Conservation (phyloP, 2,888 invertebrate species). For the Hoplodrina ambigua region DNA sequence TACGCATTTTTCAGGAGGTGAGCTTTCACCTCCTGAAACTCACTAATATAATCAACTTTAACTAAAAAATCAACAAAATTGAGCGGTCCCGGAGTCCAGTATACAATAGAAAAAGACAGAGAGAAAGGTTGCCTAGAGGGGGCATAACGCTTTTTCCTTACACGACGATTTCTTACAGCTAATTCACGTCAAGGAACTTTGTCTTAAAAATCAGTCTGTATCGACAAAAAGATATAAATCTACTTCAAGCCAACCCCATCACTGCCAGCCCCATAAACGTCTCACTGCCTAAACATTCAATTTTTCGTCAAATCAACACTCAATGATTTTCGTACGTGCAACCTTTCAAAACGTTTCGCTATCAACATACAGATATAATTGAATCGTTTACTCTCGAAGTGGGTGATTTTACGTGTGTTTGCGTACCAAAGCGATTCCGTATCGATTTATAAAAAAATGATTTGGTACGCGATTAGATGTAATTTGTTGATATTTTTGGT, state of each 20-base stretch:
- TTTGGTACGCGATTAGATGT: conserved; percentile 51
- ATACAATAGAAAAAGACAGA: too few relatives aligned
- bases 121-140: too few relatives aligned
- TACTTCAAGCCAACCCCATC: conserved; percentile 4
- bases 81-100: too few relatives aligned
- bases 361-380: conserved; percentile 59
- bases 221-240: background rate
- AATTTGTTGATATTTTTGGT: conserved; percentile 52
- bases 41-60: too few relatives aligned
- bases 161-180: too few relatives aligned
- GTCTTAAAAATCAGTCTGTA: too few relatives aligned
- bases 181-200: too few relatives aligned
- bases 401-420: conserved; percentile 58
- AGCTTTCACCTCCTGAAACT: too few relatives aligned
- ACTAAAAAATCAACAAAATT: too few relatives aligned
- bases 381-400: conserved; percentile 60
- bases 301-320: conserved; percentile 52
- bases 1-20: too few relatives aligned
- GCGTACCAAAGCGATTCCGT: conserved; percentile 53
- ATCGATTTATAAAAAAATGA: conserved; percentile 55
- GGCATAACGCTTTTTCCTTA: too few relatives aligned
- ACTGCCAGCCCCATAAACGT: conserved; percentile 16
- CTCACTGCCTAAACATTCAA: conserved; percentile 40
- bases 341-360: conserved; percentile 51
- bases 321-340: conserved; percentile 32